phyloP scores from a whole-genome alignment of 1,140 invertebrate species.

The Drosophila ercepeae region DNA sequence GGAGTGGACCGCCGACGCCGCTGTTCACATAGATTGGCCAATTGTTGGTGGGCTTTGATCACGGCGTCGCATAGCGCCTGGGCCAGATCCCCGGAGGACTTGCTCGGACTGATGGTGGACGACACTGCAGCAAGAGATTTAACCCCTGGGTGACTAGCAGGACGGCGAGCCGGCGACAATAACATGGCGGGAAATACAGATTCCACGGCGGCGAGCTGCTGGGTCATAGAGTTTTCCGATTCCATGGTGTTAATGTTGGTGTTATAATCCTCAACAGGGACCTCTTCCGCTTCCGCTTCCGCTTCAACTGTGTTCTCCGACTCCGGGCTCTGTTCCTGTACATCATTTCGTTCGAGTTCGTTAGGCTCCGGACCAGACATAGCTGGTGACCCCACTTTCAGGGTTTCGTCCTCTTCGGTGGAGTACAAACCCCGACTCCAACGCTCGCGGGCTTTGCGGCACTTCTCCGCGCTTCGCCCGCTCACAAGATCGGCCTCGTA shows the following conservation, averaged over 20 bases:
- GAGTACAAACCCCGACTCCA: conserved; percentile 25
- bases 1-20: conserved; percentile 10
- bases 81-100: conserved; percentile 3
- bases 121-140: not conserved
- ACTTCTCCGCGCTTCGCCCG: conserved; percentile 49
- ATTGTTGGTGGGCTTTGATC: conserved; percentile 36
- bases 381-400: not conserved
- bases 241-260: not conserved
- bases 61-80: conserved; percentile 30
- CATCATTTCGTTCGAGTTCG: not conserved
- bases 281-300: not conserved
- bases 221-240: not conserved
- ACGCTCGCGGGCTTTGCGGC: conserved; percentile 46
- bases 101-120: not conserved
- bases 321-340: too few relatives aligned
- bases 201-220: conserved; percentile 1
- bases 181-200: not conserved
- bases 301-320: too few relatives aligned
- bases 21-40: conserved; percentile 44
- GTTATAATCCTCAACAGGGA: not conserved
- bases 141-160: conserved; percentile 2
- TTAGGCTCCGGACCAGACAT: not conserved
- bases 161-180: not conserved
- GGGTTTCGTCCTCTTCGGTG: not conserved
- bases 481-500: conserved; percentile 49